Evolutionary conservation across 2,888 invertebrate genomes (phyloP).

Genomic region (Tachina fera): DNA sequence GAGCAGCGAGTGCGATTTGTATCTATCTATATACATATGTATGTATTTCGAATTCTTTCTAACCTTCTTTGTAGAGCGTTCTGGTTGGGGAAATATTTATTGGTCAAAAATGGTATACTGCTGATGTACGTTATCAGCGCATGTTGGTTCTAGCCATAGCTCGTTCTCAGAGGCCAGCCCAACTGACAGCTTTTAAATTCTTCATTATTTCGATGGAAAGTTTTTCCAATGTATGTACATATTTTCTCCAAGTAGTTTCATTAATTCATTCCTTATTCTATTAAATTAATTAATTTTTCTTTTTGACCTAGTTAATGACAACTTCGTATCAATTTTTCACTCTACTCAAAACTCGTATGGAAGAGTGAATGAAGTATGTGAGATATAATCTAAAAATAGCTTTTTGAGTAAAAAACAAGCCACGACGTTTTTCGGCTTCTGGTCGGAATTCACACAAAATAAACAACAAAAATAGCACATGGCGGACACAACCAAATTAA

Average conservation of each 20-base stretch:
- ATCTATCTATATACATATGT: background rate
- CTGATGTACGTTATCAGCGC: conserved; percentile 72
- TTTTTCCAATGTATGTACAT: conserved; percentile 71
- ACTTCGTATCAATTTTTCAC: conserved; percentile 75
- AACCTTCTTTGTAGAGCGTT: conserved; percentile 66
- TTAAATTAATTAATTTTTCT: background rate
- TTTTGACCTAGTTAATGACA: conserved; percentile 68
- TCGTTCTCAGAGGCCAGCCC: conserved; percentile 73
- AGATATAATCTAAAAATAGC: too few relatives aligned
- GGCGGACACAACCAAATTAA: too few relatives aligned
- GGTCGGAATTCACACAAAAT: too few relatives aligned
- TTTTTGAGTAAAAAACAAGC: too few relatives aligned
- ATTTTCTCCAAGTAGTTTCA: background rate
- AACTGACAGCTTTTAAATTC: conserved; percentile 74
- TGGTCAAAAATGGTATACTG: conserved; percentile 73
- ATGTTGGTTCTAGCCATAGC: conserved; percentile 73
- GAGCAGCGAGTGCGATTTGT: too few relatives aligned
- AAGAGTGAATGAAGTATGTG: conserved; percentile 55
- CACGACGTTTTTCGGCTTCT: too few relatives aligned
- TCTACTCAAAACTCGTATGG: conserved; percentile 71
- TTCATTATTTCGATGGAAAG: conserved; percentile 74
- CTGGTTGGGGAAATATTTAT: conserved; percentile 72
- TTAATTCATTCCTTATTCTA: background rate
- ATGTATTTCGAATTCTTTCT: background rate
- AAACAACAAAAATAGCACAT: too few relatives aligned